Evolutionary conservation across 1,140 invertebrate genomes (phyloP).

Genomic region (Drosophila sulfurigaster): DNA sequence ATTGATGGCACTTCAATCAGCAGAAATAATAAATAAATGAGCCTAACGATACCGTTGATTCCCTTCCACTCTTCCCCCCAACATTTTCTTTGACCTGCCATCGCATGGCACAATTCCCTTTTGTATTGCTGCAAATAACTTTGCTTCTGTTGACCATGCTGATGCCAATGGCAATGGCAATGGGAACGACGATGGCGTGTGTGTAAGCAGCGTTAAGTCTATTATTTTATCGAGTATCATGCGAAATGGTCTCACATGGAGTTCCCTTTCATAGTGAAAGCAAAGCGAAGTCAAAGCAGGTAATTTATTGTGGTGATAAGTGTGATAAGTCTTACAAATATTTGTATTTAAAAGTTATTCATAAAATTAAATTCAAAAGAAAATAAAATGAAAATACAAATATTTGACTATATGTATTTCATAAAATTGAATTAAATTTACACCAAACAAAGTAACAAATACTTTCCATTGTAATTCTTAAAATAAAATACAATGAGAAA

Average conservation of each 20-base stretch:
- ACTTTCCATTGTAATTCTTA: too few relatives aligned
- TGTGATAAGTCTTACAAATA: not conserved
- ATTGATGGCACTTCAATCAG: slow-evolving; percentile 80
- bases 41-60: slow-evolving; percentile 68
- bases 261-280: not conserved
- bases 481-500: too few relatives aligned
- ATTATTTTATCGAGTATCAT: slow-evolving; percentile 17
- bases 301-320: not conserved
- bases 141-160: slow-evolving; percentile 14
- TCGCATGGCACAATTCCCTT: slow-evolving; percentile 28
- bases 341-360: too few relatives aligned
- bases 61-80: not conserved
- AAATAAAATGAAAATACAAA: too few relatives aligned
- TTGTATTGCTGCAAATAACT: slow-evolving; percentile 49
- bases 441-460: too few relatives aligned
- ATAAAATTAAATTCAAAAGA: too few relatives aligned
- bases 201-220: slow-evolving; percentile 25
- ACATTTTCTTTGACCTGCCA: slow-evolving; percentile 17
- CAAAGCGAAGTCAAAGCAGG: not conserved
- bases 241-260: not conserved
- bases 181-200: not conserved
- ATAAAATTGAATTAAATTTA: too few relatives aligned
- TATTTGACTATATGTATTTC: too few relatives aligned
- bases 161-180: not conserved
- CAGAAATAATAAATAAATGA: slow-evolving; percentile 82